A percentile compares a stretch with the other conserved stretches of the same genome.
These are phyloP conservation scores for Saxidomus purpurata DNA, from an alignment of 1,140 invertebrate genomes.

Conservation along the genomic window DNA sequence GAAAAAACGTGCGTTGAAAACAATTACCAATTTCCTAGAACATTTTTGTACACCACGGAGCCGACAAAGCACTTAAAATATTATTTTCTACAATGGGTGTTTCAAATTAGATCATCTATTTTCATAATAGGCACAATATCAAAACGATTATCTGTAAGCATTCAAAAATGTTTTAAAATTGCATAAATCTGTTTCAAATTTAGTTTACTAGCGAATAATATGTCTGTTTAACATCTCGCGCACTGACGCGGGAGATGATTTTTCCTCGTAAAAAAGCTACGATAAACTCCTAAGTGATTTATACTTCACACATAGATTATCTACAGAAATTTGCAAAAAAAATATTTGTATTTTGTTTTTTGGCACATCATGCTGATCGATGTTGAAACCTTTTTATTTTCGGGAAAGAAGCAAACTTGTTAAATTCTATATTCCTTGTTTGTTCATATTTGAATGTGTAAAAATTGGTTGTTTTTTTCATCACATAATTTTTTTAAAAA, in stretches of 20 bases:
- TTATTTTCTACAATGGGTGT: constrained; percentile 37
- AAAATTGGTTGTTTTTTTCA: too few relatives aligned
- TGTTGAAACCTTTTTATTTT: too few relatives aligned
- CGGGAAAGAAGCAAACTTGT: too few relatives aligned
- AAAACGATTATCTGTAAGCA: constrained; percentile 24
- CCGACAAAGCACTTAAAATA: constrained; percentile 11
- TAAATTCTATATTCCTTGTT: too few relatives aligned
- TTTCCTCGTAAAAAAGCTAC: constrained; percentile 3
- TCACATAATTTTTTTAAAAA: too few relatives aligned
- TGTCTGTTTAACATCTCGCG: constrained; percentile 31
- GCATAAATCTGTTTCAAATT: constrained; percentile 56
- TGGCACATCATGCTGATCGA: too few relatives aligned
- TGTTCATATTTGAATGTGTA: too few relatives aligned
- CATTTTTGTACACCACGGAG: background rate
- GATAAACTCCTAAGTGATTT: background rate
- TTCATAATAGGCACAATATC: constrained; percentile 37
- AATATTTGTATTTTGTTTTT: too few relatives aligned
- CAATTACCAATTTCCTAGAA: background rate
- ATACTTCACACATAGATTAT: constrained; percentile 10
- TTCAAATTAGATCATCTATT: constrained; percentile 35
- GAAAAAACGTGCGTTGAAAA: too few relatives aligned
- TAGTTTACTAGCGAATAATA: constrained; percentile 42
- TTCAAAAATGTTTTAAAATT: constrained; percentile 55
- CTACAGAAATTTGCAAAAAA: background rate
- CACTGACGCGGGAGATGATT: constrained; percentile 25